A percentile compares a stretch with the other conserved stretches of the same genome.
phyloP scores from a whole-genome alignment of 2,797 vertebrate species.

The Sparidentex hasta region DNA sequence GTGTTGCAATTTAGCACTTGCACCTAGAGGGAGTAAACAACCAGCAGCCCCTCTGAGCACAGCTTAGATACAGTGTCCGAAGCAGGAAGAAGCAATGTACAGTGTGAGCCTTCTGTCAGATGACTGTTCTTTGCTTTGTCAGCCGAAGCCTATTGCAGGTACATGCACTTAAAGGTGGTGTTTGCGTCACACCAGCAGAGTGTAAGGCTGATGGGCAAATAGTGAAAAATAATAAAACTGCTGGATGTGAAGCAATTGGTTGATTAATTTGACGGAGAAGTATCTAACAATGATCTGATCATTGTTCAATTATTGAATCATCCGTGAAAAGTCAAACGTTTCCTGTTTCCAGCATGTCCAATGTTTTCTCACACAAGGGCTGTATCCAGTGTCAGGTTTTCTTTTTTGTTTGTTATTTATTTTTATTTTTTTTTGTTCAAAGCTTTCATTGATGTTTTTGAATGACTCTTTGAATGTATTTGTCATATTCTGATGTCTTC shows the following conservation, averaged over 20 bases:
- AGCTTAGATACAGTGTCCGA: slow-evolving; percentile 19
- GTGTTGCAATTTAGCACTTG: slow-evolving; percentile 51
- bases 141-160: not conserved
- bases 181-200: not conserved
- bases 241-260: not conserved
- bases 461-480: too few relatives aligned
- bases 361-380: not conserved
- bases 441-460: too few relatives aligned
- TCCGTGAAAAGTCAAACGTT: not conserved
- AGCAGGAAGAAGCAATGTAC: not conserved
- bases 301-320: not conserved
- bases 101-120: not conserved
- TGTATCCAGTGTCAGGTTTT: too few relatives aligned
- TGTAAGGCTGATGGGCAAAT: not conserved
- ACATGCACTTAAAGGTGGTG: not conserved
- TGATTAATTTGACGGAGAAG: not conserved
- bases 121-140: slow-evolving; percentile 3
- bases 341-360: not conserved
- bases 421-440: too few relatives aligned
- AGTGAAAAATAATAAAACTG: not conserved
- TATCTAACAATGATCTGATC: not conserved
- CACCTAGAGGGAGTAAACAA: slow-evolving; percentile 50
- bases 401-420: too few relatives aligned
- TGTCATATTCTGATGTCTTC: too few relatives aligned
- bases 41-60: slow-evolving; percentile 22